Conservation (phyloP, 2,888 invertebrate genomes). For the Timema cristinae region DNA sequence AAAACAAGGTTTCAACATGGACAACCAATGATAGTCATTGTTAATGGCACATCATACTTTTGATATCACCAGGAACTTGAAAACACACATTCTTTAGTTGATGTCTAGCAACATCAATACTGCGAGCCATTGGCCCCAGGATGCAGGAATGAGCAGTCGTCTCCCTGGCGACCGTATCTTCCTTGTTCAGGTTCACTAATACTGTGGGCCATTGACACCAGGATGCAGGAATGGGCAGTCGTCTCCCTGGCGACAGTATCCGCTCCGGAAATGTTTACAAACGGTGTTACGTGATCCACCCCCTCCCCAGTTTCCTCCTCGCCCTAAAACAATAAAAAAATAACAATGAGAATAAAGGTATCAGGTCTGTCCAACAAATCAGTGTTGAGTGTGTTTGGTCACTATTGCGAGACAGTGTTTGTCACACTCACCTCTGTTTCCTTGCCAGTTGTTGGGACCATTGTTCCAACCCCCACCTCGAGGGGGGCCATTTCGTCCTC, state of each 20-base stretch:
- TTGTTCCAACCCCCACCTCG: constrained; percentile 46
- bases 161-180: constrained; percentile 73
- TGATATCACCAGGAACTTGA: too few species aligned
- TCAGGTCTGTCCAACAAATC: too few species aligned
- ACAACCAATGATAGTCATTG: too few species aligned
- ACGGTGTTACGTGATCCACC: constrained; percentile 37
- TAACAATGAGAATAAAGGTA: too few species aligned
- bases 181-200: neutral
- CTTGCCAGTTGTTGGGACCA: constrained; percentile 41
- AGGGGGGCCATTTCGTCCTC: constrained; percentile 45
- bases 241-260: constrained; percentile 76
- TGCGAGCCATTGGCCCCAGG: constrained; percentile 59
- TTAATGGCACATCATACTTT: too few species aligned
- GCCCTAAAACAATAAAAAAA: constrained; percentile 38
- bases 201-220: constrained; percentile 55
- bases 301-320: constrained; percentile 40
- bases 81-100: too few species aligned
- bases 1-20: too few species aligned
- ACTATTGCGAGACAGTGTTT: too few species aligned
- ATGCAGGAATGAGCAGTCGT: constrained; percentile 79
- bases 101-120: too few species aligned
- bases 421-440: constrained; percentile 45
- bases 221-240: constrained; percentile 82
- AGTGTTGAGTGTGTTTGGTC: too few species aligned
- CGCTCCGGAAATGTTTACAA: constrained; percentile 75